phyloP scores from a whole-genome alignment of 2,113 vertebrate genomes.

The Parotia lawesii region DNA sequence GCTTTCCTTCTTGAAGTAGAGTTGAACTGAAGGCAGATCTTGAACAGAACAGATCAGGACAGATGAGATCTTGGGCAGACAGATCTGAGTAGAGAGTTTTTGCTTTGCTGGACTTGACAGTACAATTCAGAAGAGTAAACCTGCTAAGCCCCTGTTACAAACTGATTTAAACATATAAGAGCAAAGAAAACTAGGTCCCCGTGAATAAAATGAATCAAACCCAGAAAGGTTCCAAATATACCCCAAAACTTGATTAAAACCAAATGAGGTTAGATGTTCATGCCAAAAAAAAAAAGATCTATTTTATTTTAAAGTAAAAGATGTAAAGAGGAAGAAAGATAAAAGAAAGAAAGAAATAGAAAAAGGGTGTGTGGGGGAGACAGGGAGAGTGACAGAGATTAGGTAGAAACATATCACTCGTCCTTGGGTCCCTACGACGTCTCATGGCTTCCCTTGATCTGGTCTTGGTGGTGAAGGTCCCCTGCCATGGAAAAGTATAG shows the following conservation, averaged over 20 bases:
- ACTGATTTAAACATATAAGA: background rate
- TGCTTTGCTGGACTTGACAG: background rate
- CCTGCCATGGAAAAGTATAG: background rate
- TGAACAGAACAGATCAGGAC: background rate
- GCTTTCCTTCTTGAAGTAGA: background rate
- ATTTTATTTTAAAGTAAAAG: background rate
- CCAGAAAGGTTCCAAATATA: background rate
- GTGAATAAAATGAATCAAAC: fast-evolving
- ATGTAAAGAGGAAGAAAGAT: background rate
- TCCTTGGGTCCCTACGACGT: fast-evolving
- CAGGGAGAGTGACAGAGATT: background rate
- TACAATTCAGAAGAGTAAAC: background rate
- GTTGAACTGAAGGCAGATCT: background rate
- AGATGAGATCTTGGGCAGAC: background rate
- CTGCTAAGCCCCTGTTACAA: fast-evolving
- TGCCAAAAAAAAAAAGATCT: background rate
- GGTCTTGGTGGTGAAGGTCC: background rate
- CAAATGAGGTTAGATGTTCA: fast-evolving
- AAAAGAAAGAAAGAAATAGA: background rate
- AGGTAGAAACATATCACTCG: background rate
- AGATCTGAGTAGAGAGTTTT: background rate
- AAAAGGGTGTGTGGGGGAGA: background rate
- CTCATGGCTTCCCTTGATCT: background rate
- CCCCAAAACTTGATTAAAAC: background rate
- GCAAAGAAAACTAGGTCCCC: background rate